A percentile compares a stretch with the other conserved stretches of the same genome.
These are phyloP conservation scores for Pelobates cultripes DNA, from an alignment of 2,797 vertebrate genomes.

Conservation along the genomic window DNA sequence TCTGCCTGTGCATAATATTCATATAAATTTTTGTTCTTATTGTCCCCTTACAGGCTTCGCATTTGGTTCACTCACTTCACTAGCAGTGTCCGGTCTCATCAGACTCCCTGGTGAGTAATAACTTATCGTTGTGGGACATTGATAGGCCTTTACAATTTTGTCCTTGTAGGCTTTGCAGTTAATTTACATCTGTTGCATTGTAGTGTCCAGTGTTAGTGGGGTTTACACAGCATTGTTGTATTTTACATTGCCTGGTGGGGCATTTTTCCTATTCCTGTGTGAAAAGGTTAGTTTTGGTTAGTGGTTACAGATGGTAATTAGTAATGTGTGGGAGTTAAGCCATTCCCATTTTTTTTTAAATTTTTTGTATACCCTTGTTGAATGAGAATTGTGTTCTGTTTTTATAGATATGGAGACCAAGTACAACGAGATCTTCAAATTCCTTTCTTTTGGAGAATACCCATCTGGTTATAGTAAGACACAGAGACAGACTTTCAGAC, in stretches of 20 bases:
- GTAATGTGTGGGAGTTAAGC: too few species aligned
- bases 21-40: too few species aligned
- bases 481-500: not conserved
- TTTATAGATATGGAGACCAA: conserved; percentile 5
- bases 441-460: not conserved
- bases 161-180: too few species aligned
- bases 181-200: too few species aligned
- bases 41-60: too few species aligned
- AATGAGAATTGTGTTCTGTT: not conserved
- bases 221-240: not conserved
- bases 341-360: too few species aligned
- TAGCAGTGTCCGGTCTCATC: not conserved
- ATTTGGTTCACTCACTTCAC: not conserved
- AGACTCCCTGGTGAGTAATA: too few species aligned
- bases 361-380: too few species aligned
- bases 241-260: not conserved
- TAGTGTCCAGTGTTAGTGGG: too few species aligned
- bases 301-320: not conserved
- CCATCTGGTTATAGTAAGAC: not conserved
- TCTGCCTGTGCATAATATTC: too few species aligned
- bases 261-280: not conserved
- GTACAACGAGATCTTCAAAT: not conserved
- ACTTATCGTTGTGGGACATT: too few species aligned
- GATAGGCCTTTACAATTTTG: too few species aligned
- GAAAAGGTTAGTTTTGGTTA: not conserved